phyloP scores from a whole-genome alignment of 2,888 invertebrate species.

The Nomada fabriciana region DNA sequence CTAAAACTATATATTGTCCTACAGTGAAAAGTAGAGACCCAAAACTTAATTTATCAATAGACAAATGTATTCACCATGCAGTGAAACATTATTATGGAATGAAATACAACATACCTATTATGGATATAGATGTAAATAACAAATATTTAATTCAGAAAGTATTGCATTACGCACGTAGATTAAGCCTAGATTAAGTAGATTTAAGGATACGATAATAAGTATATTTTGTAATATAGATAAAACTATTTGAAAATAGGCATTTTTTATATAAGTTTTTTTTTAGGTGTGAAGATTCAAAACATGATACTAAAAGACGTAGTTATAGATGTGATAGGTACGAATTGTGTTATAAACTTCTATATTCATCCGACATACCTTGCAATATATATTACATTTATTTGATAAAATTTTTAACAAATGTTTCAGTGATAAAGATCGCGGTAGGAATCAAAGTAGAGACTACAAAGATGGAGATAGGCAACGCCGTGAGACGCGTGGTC shows the following conservation, averaged over 20 bases:
- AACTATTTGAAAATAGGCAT: neutral
- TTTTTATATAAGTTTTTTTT: slow-evolving; percentile 10
- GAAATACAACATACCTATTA: slow-evolving; percentile 15
- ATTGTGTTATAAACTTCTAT: slow-evolving; percentile 1
- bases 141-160: slow-evolving; percentile 28
- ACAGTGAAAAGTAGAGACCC: neutral
- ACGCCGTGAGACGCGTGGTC: neutral
- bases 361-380: neutral
- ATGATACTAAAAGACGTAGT: neutral
- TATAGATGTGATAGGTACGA: slow-evolving; percentile 52
- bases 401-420: neutral
- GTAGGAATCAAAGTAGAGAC: slow-evolving; percentile 38
- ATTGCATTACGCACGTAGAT: slow-evolving; percentile 35
- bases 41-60: neutral
- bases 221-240: neutral
- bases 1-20: too few species aligned
- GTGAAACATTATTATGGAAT: neutral
- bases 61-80: neutral
- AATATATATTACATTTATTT: neutral
- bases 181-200: slow-evolving; percentile 6
- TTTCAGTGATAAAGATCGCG: slow-evolving; percentile 33
- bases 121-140: slow-evolving; percentile 26
- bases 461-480: slow-evolving; percentile 31
- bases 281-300: slow-evolving; percentile 40
- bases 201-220: neutral